A percentile compares a stretch with the other conserved stretches of the same genome.
Evolutionary conservation across 92 coral and sea anemone genomes (phyloP).

Genomic region (Scolanthus callimorphus): DNA sequence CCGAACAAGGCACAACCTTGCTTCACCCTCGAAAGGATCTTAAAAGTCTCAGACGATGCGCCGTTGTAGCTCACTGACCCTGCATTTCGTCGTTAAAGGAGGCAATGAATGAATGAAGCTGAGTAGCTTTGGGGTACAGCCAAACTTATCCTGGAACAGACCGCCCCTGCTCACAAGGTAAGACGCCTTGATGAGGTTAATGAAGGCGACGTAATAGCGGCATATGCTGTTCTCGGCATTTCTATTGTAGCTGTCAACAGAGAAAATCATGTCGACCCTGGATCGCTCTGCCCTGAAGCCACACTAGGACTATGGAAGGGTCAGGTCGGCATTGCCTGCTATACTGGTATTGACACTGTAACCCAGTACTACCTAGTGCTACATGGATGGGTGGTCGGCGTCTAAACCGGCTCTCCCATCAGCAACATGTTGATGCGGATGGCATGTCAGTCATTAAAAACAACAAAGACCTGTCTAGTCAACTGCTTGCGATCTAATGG

Average conservation of each 20-base stretch:
- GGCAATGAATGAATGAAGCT: background rate
- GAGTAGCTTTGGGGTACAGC: slow-evolving; percentile 14
- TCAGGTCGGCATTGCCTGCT: slow-evolving; percentile 11
- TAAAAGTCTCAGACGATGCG: slow-evolving; percentile 1
- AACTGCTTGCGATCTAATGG: too few species aligned
- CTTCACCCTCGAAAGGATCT: slow-evolving; percentile 7
- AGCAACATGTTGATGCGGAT: too few species aligned
- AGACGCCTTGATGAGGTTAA: slow-evolving; percentile 4
- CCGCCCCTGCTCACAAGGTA: slow-evolving; percentile 16
- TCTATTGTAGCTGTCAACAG: slow-evolving; percentile 24
- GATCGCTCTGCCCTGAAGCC: slow-evolving; percentile 24
- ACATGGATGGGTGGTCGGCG: too few species aligned
- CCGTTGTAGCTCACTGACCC: slow-evolving; percentile 3
- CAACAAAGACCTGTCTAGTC: too few species aligned
- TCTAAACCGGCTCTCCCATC: too few species aligned
- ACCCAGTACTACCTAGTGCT: too few species aligned
- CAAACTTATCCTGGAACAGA: slow-evolving; percentile 15
- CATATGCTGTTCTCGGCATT: slow-evolving; percentile 9
- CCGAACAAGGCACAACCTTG: slow-evolving; percentile 20
- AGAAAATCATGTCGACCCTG: slow-evolving; percentile 20
- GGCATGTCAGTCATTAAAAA: too few species aligned
- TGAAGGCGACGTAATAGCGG: slow-evolving; percentile 17
- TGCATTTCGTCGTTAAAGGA: slow-evolving; percentile 17
- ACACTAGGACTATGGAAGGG: slow-evolving; percentile 15
- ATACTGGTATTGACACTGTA: too few species aligned